phyloP scores from a whole-genome alignment of 2,113 vertebrate genomes.

The Gymnobelideus leadbeateri region DNA sequence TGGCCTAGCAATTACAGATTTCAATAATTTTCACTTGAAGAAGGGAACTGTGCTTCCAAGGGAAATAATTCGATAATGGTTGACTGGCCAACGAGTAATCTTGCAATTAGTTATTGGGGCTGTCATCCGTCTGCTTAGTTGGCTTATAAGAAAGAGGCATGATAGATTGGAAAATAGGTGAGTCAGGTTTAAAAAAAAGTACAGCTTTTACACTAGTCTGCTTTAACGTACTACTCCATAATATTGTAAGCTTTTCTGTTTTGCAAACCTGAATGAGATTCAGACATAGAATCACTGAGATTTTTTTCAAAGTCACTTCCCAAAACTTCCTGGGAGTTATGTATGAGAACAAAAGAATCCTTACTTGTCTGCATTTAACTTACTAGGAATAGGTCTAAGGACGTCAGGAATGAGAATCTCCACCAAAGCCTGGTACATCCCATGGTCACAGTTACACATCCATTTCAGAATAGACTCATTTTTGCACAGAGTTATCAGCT shows the following conservation, averaged over 20 bases:
- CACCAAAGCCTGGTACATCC: slow-evolving; percentile 92
- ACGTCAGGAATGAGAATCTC: slow-evolving; percentile 91
- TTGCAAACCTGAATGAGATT: slow-evolving; percentile 65
- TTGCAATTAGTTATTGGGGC: slow-evolving; percentile 53
- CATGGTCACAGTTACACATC: slow-evolving; percentile 91
- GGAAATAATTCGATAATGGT: slow-evolving; percentile 25
- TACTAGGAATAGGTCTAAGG: slow-evolving; percentile 93
- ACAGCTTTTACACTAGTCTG: slow-evolving; percentile 45
- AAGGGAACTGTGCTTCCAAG: slow-evolving; percentile 26
- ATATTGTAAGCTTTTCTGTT: slow-evolving; percentile 44
- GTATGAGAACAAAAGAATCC: slow-evolving; percentile 78
- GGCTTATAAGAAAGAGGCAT: slow-evolving; percentile 41
- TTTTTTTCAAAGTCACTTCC: slow-evolving; percentile 56
- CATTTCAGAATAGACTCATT: slow-evolving; percentile 91
- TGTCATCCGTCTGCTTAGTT: background rate
- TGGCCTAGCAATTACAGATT: slow-evolving; percentile 28
- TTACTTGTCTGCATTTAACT: slow-evolving; percentile 82
- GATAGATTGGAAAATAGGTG: slow-evolving; percentile 34
- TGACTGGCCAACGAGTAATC: slow-evolving; percentile 60
- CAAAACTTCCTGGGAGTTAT: slow-evolving; percentile 65
- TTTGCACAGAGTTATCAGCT: slow-evolving; percentile 89
- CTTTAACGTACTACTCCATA: slow-evolving; percentile 40
- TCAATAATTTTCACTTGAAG: slow-evolving; percentile 50
- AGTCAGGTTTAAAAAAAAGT: slow-evolving; percentile 24
- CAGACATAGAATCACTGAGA: slow-evolving; percentile 59